Evolutionary conservation across 2,888 invertebrate genomes (phyloP), one percentile per base, ranked within the genome.

Genomic region (Bombylius discolor): DNA sequence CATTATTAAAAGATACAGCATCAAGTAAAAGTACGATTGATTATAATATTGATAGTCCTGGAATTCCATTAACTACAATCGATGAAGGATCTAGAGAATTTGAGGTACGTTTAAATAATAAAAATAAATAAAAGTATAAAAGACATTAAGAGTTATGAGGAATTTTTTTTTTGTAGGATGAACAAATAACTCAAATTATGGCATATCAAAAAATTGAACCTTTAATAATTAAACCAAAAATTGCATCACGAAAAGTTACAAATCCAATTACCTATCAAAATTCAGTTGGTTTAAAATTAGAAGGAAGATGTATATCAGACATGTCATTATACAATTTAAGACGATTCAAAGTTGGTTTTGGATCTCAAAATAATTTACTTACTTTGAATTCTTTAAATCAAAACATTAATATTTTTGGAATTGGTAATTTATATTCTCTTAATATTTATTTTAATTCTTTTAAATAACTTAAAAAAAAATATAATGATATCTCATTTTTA

Each of bases 261-360:
- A 72, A 71, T 1, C 69, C 71, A 33, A 67, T 77, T 34, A 78
- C 78, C 1, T 63, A 76, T 11, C 62, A 65, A 5, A 64, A 66
- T 4, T 74, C 73, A 1, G 63, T 71, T n/a, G 65, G 66, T 2
- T 57, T 59, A 49, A 60, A 62, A 4, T 48, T 68, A 6, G 60
- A 62, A 12, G 76, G 77, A 0, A 68, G 71, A 1, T 77, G 72
- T 64, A 70, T 80, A 13, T 74, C 78, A 0, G 84, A 85, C 65
- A 66, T 80, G 68, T 77, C 79, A 0, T 71, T 83, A 9, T 76
- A 79, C 51, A 79, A 81, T 62, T 82, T 84, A 34, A 78, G 84
- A 0, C 81, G 83, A 58, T 83, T 82, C 59, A 82, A 86, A 65
- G 80, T 83, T 0, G 87, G 88, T 1, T 93, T 91, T 84, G 85